These are phyloP conservation scores for Hesperophylax magnus DNA, from an alignment of 1,140 invertebrate species.

Conservation along the genomic window DNA sequence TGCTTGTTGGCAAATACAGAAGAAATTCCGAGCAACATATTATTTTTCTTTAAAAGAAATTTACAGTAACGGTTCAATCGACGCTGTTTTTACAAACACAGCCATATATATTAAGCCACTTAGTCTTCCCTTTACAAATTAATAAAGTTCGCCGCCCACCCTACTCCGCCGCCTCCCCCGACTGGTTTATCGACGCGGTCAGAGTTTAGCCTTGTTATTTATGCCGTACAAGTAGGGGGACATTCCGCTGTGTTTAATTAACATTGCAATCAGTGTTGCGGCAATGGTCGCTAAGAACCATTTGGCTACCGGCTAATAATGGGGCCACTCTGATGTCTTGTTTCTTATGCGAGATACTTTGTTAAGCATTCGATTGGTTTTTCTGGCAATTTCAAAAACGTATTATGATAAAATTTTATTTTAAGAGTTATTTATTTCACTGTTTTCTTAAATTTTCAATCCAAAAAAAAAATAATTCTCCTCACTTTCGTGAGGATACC, in stretches of 20 bases:
- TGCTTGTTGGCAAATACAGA: too few species aligned
- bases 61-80: background rate
- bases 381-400: too few species aligned
- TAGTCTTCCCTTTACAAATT: constrained; percentile 26
- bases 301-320: constrained; percentile 45
- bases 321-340: background rate
- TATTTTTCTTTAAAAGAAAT: background rate
- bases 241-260: constrained; percentile 55
- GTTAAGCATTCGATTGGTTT: too few species aligned
- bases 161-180: background rate
- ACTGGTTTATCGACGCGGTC: constrained; percentile 40
- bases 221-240: constrained; percentile 46
- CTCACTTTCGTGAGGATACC: too few species aligned
- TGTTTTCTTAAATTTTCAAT: too few species aligned
- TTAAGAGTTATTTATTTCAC: too few species aligned
- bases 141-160: constrained; percentile 12
- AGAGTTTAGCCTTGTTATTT: constrained; percentile 46
- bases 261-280: constrained; percentile 57
- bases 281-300: background rate
- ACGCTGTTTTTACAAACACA: background rate
- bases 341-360: background rate
- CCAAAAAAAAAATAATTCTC: too few species aligned
- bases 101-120: background rate
- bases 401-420: too few species aligned
- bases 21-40: too few species aligned